phyloP scores from a whole-genome alignment of 1,140 invertebrate species.

The Dinothrombium tinctorium region DNA sequence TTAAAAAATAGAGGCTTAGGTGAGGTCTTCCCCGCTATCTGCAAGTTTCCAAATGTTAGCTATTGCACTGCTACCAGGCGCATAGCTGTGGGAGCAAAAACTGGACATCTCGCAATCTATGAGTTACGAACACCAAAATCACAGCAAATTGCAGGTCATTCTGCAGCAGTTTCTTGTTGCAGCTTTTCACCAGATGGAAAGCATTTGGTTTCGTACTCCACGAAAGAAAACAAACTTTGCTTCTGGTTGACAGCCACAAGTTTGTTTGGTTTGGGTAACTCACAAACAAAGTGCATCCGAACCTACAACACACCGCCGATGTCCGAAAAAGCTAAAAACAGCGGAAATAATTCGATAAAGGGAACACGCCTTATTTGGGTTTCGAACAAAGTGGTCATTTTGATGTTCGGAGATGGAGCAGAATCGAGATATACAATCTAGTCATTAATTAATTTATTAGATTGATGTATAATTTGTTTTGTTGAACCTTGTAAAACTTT shows the following conservation, averaged over 20 bases:
- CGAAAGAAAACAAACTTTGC: constrained; percentile 75
- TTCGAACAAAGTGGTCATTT: constrained; percentile 61
- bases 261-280: constrained; percentile 72
- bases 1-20: constrained; percentile 65
- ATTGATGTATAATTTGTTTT: too few relatives aligned
- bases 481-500: too few relatives aligned
- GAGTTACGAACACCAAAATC: constrained; percentile 70
- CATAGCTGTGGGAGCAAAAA: constrained; percentile 83
- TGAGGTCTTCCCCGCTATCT: constrained; percentile 79
- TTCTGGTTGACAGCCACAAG: constrained; percentile 76
- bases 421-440: constrained; percentile 39
- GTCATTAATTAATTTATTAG: too few relatives aligned
- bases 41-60: constrained; percentile 35
- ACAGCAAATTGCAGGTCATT: constrained; percentile 47
- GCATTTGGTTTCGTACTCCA: constrained; percentile 82
- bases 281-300: constrained; percentile 71
- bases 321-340: constrained; percentile 60
- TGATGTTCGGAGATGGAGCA: constrained; percentile 73
- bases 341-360: background rate
- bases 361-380: constrained; percentile 70
- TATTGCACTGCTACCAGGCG: constrained; percentile 75
- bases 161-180: constrained; percentile 68
- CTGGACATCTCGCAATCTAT: constrained; percentile 74
- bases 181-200: constrained; percentile 93
- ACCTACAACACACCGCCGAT: constrained; percentile 77